A percentile compares a stretch with the other conserved stretches of the same genome.
phyloP scores from a whole-genome alignment of 1,140 invertebrate genomes.

The Cataglyphis hispanica region DNA sequence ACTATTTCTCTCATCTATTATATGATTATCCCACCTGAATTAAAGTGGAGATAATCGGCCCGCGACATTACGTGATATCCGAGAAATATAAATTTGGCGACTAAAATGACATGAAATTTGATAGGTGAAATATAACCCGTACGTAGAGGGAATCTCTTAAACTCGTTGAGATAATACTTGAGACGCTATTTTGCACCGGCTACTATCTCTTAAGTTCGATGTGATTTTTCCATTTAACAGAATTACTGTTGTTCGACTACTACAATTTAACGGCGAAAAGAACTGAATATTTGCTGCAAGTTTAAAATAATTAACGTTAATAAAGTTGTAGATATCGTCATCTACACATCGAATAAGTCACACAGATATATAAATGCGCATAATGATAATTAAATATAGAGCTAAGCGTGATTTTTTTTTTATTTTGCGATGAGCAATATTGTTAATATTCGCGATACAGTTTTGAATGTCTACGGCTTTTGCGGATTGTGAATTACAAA shows the following conservation, averaged over 20 bases:
- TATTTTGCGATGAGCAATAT: not conserved
- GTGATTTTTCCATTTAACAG: conserved; percentile 1
- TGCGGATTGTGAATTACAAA: not conserved
- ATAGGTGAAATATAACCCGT: not conserved
- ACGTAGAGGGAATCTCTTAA: conserved; percentile 12
- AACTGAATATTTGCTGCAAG: not conserved
- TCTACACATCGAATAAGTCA: not conserved
- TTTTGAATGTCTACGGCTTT: not conserved
- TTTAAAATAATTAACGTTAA: not conserved
- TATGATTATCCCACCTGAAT: not conserved
- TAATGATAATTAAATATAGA: conserved; percentile 1
- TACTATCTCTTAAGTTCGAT: not conserved
- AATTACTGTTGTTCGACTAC: not conserved
- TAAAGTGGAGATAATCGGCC: not conserved
- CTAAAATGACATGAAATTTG: conserved; percentile 12
- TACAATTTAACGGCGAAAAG: not conserved
- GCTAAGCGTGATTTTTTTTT: not conserved
- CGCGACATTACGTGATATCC: conserved; percentile 15
- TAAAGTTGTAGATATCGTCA: not conserved
- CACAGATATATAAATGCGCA: too few species aligned
- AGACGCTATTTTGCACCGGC: not conserved
- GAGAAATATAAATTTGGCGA: conserved; percentile 21
- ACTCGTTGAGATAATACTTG: conserved; percentile 8
- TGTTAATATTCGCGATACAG: not conserved
- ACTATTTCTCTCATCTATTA: not conserved